Percentiles rank a stretch among this genome's conserved stretches.
These are phyloP conservation scores for Martes martes DNA, from an alignment of 2,113 vertebrate species.

Conservation along the genomic window DNA sequence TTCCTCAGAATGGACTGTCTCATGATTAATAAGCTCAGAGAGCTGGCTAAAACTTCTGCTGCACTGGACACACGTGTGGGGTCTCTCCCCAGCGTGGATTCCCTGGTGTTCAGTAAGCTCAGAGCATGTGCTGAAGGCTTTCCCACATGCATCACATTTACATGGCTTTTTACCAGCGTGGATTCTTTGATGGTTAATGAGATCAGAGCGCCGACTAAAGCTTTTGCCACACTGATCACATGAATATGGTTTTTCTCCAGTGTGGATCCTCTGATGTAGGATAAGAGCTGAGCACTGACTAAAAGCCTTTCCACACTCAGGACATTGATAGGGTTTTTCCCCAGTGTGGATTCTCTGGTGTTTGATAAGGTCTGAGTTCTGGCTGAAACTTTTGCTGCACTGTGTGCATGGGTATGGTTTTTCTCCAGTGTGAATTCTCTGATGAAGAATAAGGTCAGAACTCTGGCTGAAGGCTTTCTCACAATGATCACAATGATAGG, in stretches of 20 bases:
- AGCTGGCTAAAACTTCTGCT: slow-evolving; percentile 59
- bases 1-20: slow-evolving; percentile 37
- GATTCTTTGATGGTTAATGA: slow-evolving; percentile 81
- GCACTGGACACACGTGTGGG: slow-evolving; percentile 2
- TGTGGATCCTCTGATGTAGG: slow-evolving; percentile 65
- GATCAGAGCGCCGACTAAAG: slow-evolving; percentile 77
- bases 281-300: slow-evolving; percentile 65
- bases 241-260: slow-evolving; percentile 55
- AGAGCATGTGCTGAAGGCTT: slow-evolving; percentile 78
- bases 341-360: slow-evolving; percentile 66
- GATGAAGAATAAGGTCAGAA: slow-evolving; percentile 68
- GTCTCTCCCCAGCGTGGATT: slow-evolving; percentile 66
- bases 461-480: slow-evolving; percentile 69
- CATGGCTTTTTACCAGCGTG: slow-evolving; percentile 79
- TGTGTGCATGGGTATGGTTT: slow-evolving; percentile 34
- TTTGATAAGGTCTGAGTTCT: slow-evolving; percentile 62
- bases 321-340: slow-evolving; percentile 62
- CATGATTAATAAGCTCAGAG: slow-evolving; percentile 42
- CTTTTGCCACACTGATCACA: slow-evolving; percentile 55
- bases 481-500: slow-evolving; percentile 61
- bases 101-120: slow-evolving; percentile 74
- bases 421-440: slow-evolving; percentile 65
- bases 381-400: slow-evolving; percentile 67
- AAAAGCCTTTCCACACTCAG: slow-evolving; percentile 64
- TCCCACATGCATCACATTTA: slow-evolving; percentile 78